Percentiles rank a stretch among this genome's conserved stretches.
Evolutionary conservation across 1,140 invertebrate genomes (phyloP).

Genomic region (Polyergus mexicanus): DNA sequence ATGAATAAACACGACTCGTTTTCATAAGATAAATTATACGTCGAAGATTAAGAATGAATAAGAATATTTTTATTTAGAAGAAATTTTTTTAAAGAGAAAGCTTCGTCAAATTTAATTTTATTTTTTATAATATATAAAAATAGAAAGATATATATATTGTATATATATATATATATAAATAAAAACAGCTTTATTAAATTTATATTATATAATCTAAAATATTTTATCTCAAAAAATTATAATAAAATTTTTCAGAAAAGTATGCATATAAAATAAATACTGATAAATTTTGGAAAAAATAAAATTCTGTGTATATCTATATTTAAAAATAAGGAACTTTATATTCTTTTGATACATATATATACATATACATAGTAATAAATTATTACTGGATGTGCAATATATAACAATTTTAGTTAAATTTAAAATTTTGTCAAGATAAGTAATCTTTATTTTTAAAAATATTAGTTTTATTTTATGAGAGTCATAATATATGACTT

Average conservation of each 20-base stretch:
- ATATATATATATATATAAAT: not conserved
- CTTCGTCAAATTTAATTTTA: not conserved
- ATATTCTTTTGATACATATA: too few species aligned
- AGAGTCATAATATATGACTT: slow-evolving; percentile 31
- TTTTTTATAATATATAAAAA: too few species aligned
- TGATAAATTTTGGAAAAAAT: too few species aligned
- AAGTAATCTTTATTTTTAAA: not conserved
- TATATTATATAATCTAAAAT: not conserved
- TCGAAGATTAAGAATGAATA: not conserved
- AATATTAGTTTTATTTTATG: not conserved
- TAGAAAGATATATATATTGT: too few species aligned
- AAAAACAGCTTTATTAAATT: not conserved
- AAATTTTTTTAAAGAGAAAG: not conserved
- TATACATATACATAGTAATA: too few species aligned
- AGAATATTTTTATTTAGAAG: not conserved
- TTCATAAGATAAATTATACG: not conserved
- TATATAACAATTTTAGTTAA: too few species aligned
- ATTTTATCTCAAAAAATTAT: too few species aligned
- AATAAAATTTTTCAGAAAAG: too few species aligned
- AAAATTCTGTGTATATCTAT: too few species aligned
- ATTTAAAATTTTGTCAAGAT: not conserved
- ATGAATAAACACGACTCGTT: slow-evolving; percentile 38
- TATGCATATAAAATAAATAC: too few species aligned
- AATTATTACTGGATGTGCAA: too few species aligned
- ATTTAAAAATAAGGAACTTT: not conserved